Evolutionary conservation across 2,797 vertebrate genomes (phyloP).

Genomic region (Chelon labrosus): DNA sequence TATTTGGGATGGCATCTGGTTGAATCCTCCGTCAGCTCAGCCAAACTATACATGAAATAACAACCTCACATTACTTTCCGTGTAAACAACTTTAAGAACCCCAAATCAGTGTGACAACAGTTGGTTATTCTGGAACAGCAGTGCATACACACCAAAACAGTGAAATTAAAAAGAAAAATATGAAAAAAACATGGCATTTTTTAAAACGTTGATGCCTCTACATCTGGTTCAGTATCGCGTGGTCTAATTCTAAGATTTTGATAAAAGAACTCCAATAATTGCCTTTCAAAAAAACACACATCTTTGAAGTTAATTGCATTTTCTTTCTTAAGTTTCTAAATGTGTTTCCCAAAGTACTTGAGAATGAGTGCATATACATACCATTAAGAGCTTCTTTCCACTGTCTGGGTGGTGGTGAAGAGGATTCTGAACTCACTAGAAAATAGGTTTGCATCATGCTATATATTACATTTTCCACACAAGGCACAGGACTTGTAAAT

Average conservation of each 20-base stretch:
- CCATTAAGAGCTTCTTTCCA: slow-evolving; percentile 7
- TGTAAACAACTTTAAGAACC: neutral
- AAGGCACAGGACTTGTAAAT: neutral
- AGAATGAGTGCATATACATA: neutral
- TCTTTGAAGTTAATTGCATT: slow-evolving; percentile 14
- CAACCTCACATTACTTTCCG: neutral
- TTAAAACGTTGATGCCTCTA: neutral
- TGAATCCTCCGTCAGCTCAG: neutral
- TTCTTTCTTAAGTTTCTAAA: slow-evolving; percentile 19
- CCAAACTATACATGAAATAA: slow-evolving; percentile 7
- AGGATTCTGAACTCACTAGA: neutral
- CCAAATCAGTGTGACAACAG: slow-evolving; percentile 1
- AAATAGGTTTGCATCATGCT: neutral
- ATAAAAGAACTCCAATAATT: neutral
- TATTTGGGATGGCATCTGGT: neutral
- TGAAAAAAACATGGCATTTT: neutral
- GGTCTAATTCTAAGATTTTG: neutral
- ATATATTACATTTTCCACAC: neutral
- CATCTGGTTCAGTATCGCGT: neutral
- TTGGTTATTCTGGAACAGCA: neutral
- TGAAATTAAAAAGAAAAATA: neutral
- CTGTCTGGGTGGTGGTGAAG: slow-evolving; percentile 11
- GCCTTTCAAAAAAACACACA: neutral
- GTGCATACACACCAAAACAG: neutral
- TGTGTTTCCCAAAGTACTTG: slow-evolving; percentile 23